Evolutionary conservation across 2,113 vertebrate genomes (phyloP), one percentile per base, ranked within the genome.

Genomic region (Plecturocebus donacophilus): DNA sequence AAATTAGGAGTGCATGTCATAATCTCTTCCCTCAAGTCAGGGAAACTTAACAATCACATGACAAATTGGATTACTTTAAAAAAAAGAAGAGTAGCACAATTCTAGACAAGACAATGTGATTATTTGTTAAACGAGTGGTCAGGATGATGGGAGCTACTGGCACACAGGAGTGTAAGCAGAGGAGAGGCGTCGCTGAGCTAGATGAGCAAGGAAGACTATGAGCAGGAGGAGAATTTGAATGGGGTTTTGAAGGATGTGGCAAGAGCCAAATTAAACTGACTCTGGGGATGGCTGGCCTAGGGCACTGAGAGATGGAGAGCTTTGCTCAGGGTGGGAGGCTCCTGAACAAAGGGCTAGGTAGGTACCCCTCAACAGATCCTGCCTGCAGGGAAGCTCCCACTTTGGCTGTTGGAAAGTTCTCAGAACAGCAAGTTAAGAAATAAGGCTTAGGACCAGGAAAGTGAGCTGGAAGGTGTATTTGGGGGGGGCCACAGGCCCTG

Each of bases 351-450:
- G 54, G n/a, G 14, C 66, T 42, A 19, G 68, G 11, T 19, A 66
- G 38, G 21, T 2, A 8, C 11, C 52, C 30, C 3, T 38, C 13
- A 2, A 47, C 35, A 70, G 61, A 38, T 38, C 10, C 68, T 90
- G 9, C 12, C 58, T 64, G 47, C 6, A 20, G 64, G 68, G 84
- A 79, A 75, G 35, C 52, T 38, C 38, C 75, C 52, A 25, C 7
- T 3, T 27, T 11, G 25, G 19, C 40, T 1, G 3, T 56, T 6
- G 45, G 87, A 32, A 79, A 83, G 56, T 49, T 70, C 8, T 27
- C 80, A 81, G 45, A 75, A 82, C 0, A 82, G 19, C 92, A 89
- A 83, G 21, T 14, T 17, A 30, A 94, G 80, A 81, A 71, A 95
- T 68, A 94, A 71, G 27, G 11, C 32, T 40, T 13, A 23, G 45